Percentiles rank a stretch among this genome's conserved stretches.
phyloP scores from a whole-genome alignment of 2,797 vertebrate genomes.

The Lepidocolaptes lacrymiger region DNA sequence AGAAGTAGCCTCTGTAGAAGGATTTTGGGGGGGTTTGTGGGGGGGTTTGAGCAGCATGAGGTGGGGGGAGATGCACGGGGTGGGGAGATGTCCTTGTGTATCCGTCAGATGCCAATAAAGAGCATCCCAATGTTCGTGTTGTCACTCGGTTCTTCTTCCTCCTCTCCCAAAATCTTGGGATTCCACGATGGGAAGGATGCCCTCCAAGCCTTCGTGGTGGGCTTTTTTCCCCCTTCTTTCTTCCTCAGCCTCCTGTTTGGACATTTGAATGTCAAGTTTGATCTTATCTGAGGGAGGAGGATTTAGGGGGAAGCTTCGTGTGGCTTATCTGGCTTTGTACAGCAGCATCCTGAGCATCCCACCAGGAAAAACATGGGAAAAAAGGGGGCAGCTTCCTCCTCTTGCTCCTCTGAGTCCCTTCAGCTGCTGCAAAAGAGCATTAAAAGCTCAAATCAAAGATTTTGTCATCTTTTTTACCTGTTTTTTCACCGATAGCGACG shows the following conservation, averaged over 20 bases:
- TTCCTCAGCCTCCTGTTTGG: background rate
- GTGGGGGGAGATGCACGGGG: background rate
- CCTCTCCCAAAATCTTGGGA: accelerated
- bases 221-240: background rate
- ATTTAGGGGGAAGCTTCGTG: background rate
- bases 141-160: background rate
- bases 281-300: background rate
- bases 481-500: background rate
- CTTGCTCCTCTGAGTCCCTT: background rate
- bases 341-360: background rate
- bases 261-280: background rate
- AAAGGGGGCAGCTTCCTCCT: background rate
- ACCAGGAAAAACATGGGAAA: background rate
- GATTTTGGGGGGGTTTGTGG: background rate
- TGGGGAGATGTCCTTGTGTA: constrained; percentile 34
- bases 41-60: background rate
- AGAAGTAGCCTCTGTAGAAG: background rate
- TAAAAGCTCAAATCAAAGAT: background rate
- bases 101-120: constrained; percentile 52
- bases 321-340: accelerated
- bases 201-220: background rate
- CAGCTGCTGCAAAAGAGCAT: background rate
- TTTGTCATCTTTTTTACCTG: background rate
- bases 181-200: accelerated
- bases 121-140: background rate